Evolutionary conservation across 2,797 vertebrate species (phyloP).

Genomic region (Columba guinea): DNA sequence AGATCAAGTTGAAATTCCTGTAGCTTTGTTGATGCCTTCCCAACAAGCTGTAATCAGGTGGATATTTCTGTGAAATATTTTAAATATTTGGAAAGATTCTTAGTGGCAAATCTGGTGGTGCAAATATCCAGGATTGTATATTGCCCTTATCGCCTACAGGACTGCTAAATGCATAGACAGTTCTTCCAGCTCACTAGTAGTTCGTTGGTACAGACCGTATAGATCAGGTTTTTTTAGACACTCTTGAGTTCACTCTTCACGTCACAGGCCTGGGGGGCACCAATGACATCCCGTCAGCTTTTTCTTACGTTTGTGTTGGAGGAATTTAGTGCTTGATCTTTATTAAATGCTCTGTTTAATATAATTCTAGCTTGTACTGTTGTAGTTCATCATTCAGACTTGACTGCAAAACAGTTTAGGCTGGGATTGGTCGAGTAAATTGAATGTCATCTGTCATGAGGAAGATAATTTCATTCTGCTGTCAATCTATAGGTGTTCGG

Average conservation of each 20-base stretch:
- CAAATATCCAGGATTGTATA: background rate
- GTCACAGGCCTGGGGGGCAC: background rate
- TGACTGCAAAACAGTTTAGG: background rate
- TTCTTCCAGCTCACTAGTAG: background rate
- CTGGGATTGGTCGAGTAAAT: background rate
- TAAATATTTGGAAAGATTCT: background rate
- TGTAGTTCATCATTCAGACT: background rate
- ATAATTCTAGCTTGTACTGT: background rate
- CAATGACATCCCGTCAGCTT: background rate
- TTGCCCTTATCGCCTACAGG: fast-evolving
- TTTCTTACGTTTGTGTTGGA: background rate
- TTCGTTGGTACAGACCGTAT: background rate
- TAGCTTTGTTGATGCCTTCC: conserved; percentile 24
- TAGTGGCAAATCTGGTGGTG: background rate
- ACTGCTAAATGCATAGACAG: background rate
- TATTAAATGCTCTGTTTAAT: background rate
- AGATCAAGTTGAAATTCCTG: conserved; percentile 32
- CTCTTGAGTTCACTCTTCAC: background rate
- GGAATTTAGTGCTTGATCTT: conserved; percentile 49
- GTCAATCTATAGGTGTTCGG: background rate
- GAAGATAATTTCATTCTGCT: background rate
- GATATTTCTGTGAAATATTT: conserved; percentile 1
- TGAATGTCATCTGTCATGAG: background rate
- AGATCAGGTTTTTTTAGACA: background rate
- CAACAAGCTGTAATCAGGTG: background rate